Evolutionary conservation across 2,797 vertebrate species (phyloP), one percentile per base, ranked within the genome.

Genomic region (Acanthornis magna): DNA sequence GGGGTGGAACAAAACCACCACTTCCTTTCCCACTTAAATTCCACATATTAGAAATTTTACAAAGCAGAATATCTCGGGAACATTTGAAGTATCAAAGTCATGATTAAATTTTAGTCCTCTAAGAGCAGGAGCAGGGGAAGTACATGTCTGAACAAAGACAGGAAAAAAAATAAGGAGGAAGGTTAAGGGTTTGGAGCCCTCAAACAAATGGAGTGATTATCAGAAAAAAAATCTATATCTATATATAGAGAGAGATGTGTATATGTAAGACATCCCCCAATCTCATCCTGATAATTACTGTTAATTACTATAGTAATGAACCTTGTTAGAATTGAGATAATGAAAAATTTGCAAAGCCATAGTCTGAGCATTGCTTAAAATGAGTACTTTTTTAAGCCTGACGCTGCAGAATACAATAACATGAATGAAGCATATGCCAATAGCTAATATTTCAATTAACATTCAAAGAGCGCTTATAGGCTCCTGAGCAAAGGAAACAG

Each of bases 361-460:
- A 19, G 10, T 71, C 54, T 86, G n/a, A 85, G 53, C 25, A 67
- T 5, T 4, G 7, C 54, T 91, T 86, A 54, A 91, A 89, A 87
- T 60, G 0, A 82, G 16, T 32, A 53, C 19, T 55, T 65, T 71
- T 66, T 58, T 4, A 71, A 91, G 16, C 26, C 32, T 89, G 50
- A 87, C 57, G 73, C 8, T 6, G 5, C 34, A 77, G 54, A 94
- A 53, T 11, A 80, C 38, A 30, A 66, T 13, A 38, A 51, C 29
- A 30, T 36, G 13, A 70, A 67, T 76, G 61, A 85, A 76, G 42
- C 19, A 76, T 29, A 57, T 27, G 15, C 54, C 79, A 88, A 76
- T 13, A 91, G 36, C 32, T 68, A 57, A 55, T 63, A 93, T 79
- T 93, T 90, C 67, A 88, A 72, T 91, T 89, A 95, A 74, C 34